Evolutionary conservation across 2,888 invertebrate species (phyloP).

Genomic region (Phlogophora meticulosa): DNA sequence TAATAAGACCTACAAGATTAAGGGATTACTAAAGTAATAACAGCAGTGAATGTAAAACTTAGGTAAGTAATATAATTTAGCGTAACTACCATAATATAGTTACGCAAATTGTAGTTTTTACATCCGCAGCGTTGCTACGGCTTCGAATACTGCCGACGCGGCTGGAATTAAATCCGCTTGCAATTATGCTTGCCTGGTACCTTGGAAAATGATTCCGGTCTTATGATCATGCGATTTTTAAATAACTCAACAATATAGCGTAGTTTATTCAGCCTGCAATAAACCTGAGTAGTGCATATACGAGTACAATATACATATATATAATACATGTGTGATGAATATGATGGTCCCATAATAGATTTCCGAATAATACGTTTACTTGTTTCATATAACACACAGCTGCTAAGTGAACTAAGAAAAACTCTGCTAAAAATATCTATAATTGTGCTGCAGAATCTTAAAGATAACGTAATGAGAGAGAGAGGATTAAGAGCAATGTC

Average conservation of each 20-base stretch:
- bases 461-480: not conserved
- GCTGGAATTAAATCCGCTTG: slow-evolving; percentile 58
- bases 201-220: slow-evolving; percentile 17
- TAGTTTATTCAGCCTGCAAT: slow-evolving; percentile 1
- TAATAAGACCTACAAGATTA: slow-evolving; percentile 10
- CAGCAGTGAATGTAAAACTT: slow-evolving; percentile 10
- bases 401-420: not conserved
- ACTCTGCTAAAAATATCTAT: not conserved
- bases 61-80: slow-evolving; percentile 42
- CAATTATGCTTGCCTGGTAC: slow-evolving; percentile 57
- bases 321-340: too few relatives aligned
- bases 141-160: slow-evolving; percentile 44
- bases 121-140: slow-evolving; percentile 39
- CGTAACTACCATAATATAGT: slow-evolving; percentile 19
- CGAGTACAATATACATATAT: too few relatives aligned
- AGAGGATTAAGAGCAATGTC: slow-evolving; percentile 10
- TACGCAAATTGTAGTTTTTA: slow-evolving; percentile 58
- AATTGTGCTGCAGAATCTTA: not conserved
- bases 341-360: too few relatives aligned
- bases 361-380: not conserved
- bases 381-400: not conserved
- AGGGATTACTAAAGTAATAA: slow-evolving; percentile 8
- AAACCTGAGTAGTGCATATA: not conserved
- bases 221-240: slow-evolving; percentile 5
- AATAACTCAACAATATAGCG: not conserved